These are phyloP conservation scores for mouse (Mus musculus) DNA, from an alignment of 2,113 vertebrate species.

Conservation along the genomic window GRCm39 chr4:125740501-125741000, in stretches of 20 bases:
- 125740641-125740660: background rate
- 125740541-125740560: background rate
- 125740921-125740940: background rate
- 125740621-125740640: background rate
- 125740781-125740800: background rate
- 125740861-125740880: background rate
- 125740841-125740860: background rate
- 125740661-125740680: background rate
- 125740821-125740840: background rate
- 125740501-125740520: background rate
- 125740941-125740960: background rate
- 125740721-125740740: background rate
- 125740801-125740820: background rate
- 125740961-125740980: background rate
- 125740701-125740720: background rate
- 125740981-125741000: too few relatives aligned
- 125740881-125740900: too few relatives aligned
- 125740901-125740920: background rate
- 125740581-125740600: background rate
- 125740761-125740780: background rate
- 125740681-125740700: background rate
- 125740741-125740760: background rate
- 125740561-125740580: background rate
- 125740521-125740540: background rate
- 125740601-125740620: background rate